Evolutionary conservation across 2,113 vertebrate species (phyloP).

Genomic region (Balaenoptera acutorostrata): DNA sequence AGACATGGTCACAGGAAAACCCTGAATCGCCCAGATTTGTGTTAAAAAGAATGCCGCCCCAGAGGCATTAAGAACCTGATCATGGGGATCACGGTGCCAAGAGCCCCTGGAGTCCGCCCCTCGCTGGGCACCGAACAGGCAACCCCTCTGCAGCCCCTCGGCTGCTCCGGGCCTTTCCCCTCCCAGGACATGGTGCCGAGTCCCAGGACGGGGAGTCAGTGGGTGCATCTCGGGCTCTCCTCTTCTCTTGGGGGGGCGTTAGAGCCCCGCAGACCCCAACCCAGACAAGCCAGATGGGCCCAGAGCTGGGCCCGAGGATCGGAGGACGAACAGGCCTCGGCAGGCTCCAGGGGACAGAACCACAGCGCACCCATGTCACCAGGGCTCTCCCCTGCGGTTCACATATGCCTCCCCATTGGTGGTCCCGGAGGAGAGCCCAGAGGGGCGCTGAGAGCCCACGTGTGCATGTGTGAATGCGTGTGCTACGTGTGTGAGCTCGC

Average conservation of each 20-base stretch:
- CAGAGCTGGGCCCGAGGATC: background rate
- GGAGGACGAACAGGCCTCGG: fast-evolving
- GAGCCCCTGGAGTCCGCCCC: fast-evolving
- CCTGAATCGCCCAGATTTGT: background rate
- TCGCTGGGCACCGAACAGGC: fast-evolving
- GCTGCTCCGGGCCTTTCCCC: background rate
- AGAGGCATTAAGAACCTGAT: background rate
- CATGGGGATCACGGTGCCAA: fast-evolving
- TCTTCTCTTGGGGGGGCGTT: background rate
- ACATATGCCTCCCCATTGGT: fast-evolving
- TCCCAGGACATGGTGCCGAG: fast-evolving
- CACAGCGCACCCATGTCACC: fast-evolving
- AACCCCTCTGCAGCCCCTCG: fast-evolving
- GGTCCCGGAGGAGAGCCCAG: background rate
- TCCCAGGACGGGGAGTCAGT: background rate
- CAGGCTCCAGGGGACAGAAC: background rate
- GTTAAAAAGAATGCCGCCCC: fast-evolving
- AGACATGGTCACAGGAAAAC: background rate
- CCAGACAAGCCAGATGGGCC: background rate
- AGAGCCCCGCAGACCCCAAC: background rate
- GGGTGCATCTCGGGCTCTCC: fast-evolving
- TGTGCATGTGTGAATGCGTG: background rate
- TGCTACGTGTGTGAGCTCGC: fast-evolving
- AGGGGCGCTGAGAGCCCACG: fast-evolving
- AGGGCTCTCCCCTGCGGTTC: background rate